phyloP scores from a whole-genome alignment of 2,797 vertebrate genomes.

The Ceyx erithaca region DNA sequence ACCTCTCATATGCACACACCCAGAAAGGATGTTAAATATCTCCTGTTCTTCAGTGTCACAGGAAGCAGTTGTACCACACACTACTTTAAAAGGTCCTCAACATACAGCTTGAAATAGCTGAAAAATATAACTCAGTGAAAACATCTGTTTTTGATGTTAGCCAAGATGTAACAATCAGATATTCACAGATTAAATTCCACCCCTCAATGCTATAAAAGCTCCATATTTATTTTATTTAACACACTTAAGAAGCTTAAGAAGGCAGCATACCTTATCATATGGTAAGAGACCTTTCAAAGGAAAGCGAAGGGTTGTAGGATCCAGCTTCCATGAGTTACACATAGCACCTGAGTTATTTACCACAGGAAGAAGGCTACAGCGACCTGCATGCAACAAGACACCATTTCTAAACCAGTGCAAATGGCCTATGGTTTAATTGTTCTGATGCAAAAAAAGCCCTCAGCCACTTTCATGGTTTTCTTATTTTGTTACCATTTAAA shows the following conservation, averaged over 20 bases:
- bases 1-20: background rate
- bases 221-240: background rate
- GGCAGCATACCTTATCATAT: constrained; percentile 90
- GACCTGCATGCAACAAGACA: constrained; percentile 81
- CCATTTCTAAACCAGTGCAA: constrained; percentile 1
- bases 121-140: background rate
- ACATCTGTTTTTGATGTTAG: background rate
- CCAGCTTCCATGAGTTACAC: constrained; percentile 99
- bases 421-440: background rate
- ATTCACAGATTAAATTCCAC: rapidly evolving
- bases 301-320: constrained; percentile 94
- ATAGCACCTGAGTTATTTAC: constrained; percentile 99
- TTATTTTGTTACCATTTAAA: background rate
- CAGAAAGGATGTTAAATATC: background rate
- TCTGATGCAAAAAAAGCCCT: background rate
- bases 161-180: background rate
- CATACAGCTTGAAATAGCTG: background rate
- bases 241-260: background rate
- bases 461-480: background rate
- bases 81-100: background rate
- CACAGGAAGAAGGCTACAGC: constrained; percentile 96
- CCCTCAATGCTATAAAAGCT: background rate
- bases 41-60: background rate
- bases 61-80: background rate
- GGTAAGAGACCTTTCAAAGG: constrained; percentile 95